These are phyloP conservation scores for Aythya baeri DNA, from an alignment of 2,113 vertebrate species.

Conservation along the genomic window DNA sequence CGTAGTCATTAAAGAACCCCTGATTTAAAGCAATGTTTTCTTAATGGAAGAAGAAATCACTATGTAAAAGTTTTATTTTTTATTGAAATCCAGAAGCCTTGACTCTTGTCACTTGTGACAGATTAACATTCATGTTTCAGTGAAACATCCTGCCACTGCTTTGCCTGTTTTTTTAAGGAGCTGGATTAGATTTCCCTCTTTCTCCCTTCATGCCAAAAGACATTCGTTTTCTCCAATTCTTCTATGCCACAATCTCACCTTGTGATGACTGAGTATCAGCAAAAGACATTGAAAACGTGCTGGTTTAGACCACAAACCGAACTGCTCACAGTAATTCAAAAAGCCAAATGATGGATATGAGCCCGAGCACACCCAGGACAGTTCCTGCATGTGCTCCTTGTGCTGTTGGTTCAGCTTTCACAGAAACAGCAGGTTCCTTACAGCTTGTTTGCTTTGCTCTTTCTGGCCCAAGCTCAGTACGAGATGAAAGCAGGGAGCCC, in stretches of 20 bases:
- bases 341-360: rapidly evolving
- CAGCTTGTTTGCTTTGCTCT: neutral
- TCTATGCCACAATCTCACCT: rapidly evolving
- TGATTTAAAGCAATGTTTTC: neutral
- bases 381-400: neutral
- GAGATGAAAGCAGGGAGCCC: neutral
- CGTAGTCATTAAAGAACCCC: neutral
- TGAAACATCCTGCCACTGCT: neutral
- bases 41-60: neutral
- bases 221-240: neutral
- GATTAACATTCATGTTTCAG: neutral
- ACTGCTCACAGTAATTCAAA: neutral
- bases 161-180: neutral
- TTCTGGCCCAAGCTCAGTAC: neutral
- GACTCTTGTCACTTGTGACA: neutral
- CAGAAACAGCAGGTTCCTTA: neutral
- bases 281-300: too few relatives aligned
- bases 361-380: neutral
- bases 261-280: rapidly evolving
- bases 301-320: neutral
- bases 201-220: neutral
- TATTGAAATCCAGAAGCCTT: neutral
- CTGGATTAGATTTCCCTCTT: neutral
- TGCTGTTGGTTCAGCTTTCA: neutral
- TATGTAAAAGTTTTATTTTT: neutral